Conservation (phyloP, 2,113 vertebrate genomes). For the Cranoglanis bouderius region DNA sequence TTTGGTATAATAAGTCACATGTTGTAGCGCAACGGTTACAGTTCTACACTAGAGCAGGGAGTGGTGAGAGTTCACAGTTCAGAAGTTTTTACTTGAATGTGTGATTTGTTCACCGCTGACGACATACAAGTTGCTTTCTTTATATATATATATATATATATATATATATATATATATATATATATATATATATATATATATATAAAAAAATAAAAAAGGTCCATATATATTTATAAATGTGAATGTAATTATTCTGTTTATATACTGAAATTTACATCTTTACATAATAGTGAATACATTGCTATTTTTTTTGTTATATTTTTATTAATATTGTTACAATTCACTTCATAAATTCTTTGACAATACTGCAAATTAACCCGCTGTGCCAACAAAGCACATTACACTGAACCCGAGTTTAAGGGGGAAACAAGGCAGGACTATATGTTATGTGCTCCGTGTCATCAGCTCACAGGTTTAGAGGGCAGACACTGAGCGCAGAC, state of each 20-base stretch:
- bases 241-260: background rate
- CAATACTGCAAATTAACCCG: background rate
- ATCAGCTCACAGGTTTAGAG: slow-evolving; percentile 66
- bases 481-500: slow-evolving; percentile 70
- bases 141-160: too few species aligned
- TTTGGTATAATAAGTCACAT: background rate
- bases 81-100: background rate
- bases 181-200: too few species aligned
- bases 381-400: background rate
- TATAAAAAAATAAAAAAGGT: too few species aligned
- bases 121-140: background rate
- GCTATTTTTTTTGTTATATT: background rate
- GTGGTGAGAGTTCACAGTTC: background rate
- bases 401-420: slow-evolving; percentile 6
- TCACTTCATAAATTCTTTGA: background rate
- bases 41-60: background rate
- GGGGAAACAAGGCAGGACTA: background rate
- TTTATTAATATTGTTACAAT: background rate
- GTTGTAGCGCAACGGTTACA: background rate
- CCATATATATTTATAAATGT: background rate
- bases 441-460: slow-evolving; percentile 40
- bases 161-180: too few species aligned
- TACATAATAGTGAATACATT: too few species aligned
- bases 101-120: background rate
- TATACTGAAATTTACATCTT: background rate